Base-by-base conservation (phyloP, 2,888 invertebrate genomes). In the Theretra japonica region DNA sequence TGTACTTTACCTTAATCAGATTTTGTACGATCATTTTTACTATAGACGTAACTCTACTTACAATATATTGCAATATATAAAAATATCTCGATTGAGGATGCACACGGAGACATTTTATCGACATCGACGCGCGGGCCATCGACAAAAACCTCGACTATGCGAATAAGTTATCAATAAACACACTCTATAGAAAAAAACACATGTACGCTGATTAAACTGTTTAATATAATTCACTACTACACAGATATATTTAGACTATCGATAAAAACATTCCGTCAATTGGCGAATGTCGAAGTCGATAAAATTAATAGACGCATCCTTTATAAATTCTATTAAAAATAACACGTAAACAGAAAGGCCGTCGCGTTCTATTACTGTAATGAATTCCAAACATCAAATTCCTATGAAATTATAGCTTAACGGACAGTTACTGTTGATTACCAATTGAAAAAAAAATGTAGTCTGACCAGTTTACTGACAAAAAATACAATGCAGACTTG, bases 341-440 rank as follows among this genome's bases (percentile, higher is more conserved):
- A 89, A 90, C 88, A 91, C 88, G 89, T 86, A 89, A 85, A 75
- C 87, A 88, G 88, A 89, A 86, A 86, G 89, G 88, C 88, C 93
- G 93, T 86, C 93, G 91, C 90, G 86, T 85, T 82, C 83, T 78
- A 78, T 77, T 78, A 75, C 82, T 80, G 76, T 80, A 80, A 82
- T 82, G 82, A 83, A 80, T 82, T 81, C 76, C 80, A 80, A 82
- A 68, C 58, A 68, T 71, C 48, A 58, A 68, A 56, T 71, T 82
- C 80, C 78, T 79, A 80, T 82, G 77, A 80, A 79, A 69, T 76
- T 69, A 80, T 77, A 76, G 77, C 77, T 76, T 78, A 80, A 79
- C 76, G 79, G 80, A 82, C 79, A 80, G 73, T 76, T 74, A 76
- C 6, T 74, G 76, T 77, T 77, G 74, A 74, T 50, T 23, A 33